phyloP scores from a whole-genome alignment of 1,140 invertebrate genomes.

The Aphidius ervi region DNA sequence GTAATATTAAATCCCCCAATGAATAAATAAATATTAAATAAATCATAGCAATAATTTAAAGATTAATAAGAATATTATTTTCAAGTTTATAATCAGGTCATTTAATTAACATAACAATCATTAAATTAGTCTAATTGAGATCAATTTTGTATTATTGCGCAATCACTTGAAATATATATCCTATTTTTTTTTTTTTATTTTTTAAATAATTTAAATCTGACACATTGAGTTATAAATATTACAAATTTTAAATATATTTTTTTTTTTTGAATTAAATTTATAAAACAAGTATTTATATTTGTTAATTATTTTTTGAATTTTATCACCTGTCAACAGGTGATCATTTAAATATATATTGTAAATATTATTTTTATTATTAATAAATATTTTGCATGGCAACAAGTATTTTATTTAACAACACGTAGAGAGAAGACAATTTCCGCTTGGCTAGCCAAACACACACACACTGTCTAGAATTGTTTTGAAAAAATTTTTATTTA shows the following conservation, averaged over 20 bases:
- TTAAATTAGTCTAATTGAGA: conserved; percentile 21
- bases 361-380: no score
- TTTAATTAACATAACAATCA: conserved; percentile 27
- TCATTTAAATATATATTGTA: no score
- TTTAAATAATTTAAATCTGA: conserved; percentile 5
- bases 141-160: conserved; percentile 20
- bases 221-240: conserved; percentile 6
- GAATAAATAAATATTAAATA: not conserved
- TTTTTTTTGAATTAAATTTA: not conserved
- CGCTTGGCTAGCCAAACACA: not conserved
- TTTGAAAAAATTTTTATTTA: not conserved
- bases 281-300: not conserved
- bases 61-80: conserved; percentile 16
- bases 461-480: not conserved
- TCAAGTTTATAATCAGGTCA: conserved; percentile 8
- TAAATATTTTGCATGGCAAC: not conserved
- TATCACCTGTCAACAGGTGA: not conserved
- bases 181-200: not conserved
- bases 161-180: conserved; percentile 5
- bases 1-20: not conserved
- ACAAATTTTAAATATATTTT: conserved; percentile 2
- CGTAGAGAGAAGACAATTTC: not conserved
- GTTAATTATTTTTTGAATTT: not conserved
- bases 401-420: conserved; percentile 1
- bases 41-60: conserved; percentile 17